Evolutionary conservation across 92 coral and sea anemone species (phyloP).

Genomic region (Zoanthus sansibaricus): DNA sequence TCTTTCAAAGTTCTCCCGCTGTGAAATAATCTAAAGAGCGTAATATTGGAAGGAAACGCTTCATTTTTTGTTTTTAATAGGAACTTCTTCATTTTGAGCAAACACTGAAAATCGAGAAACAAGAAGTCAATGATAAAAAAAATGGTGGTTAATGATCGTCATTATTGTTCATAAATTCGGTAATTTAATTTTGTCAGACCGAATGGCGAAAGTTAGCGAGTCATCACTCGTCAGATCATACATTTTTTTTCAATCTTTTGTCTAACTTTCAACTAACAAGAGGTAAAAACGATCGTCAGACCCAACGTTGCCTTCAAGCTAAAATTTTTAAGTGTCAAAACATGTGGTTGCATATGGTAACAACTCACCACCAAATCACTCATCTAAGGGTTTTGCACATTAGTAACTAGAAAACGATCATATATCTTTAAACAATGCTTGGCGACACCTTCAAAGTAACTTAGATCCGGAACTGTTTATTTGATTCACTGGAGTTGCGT

Average conservation of each 20-base stretch:
- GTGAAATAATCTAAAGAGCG: not conserved
- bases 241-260: too few species aligned
- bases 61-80: not conserved
- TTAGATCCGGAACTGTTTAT: not conserved
- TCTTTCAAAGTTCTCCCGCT: constrained; percentile 1
- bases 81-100: not conserved
- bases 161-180: not conserved
- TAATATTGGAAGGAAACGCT: not conserved
- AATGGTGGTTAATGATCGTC: not conserved
- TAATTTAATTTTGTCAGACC: too few species aligned
- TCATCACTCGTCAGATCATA: too few species aligned
- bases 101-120: constrained; percentile 11
- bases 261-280: too few species aligned
- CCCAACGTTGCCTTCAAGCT: constrained; percentile 19
- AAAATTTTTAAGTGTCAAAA: not conserved
- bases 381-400: not conserved
- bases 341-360: not conserved
- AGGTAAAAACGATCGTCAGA: not conserved
- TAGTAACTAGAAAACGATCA: not conserved
- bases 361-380: not conserved
- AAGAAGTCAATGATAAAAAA: not conserved
- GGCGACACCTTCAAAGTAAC: not conserved
- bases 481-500: constrained; percentile 14
- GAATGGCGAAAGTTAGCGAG: too few species aligned
- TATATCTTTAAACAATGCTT: not conserved